phyloP scores from a whole-genome alignment of 2,113 vertebrate genomes.

The Erinaceus europaeus region DNA sequence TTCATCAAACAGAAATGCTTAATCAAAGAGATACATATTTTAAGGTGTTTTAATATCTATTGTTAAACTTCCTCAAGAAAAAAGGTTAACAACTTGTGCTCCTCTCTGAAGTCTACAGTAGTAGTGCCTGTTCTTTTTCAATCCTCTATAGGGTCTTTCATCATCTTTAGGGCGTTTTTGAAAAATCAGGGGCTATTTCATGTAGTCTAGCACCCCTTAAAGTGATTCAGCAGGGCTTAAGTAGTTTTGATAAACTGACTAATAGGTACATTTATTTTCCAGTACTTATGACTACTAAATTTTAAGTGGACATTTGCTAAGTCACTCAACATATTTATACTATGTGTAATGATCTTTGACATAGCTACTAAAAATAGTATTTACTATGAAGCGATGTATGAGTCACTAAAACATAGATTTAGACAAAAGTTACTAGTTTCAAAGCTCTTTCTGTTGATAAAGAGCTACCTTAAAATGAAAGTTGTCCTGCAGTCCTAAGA shows the following conservation, averaged over 20 bases:
- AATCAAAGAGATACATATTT: not conserved
- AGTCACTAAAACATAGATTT: slow-evolving; percentile 1
- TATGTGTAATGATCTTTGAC: not conserved
- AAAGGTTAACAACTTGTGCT: not conserved
- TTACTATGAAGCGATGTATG: slow-evolving; percentile 25
- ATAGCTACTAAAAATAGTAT: slow-evolving; percentile 27
- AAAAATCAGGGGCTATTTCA: slow-evolving; percentile 12
- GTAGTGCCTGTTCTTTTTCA: not conserved
- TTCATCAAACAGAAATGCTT: slow-evolving; percentile 5
- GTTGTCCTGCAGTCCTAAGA: not conserved
- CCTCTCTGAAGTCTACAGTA: not conserved
- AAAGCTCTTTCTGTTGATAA: slow-evolving; percentile 24
- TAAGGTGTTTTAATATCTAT: slow-evolving; percentile 7
- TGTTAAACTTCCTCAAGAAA: not conserved
- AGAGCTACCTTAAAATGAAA: slow-evolving; percentile 40
- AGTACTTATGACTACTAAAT: not conserved
- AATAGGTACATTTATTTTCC: not conserved
- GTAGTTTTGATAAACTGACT: slow-evolving; percentile 21
- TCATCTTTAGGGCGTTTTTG: too few relatives aligned
- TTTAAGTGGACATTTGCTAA: slow-evolving; percentile 41
- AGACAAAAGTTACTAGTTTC: not conserved
- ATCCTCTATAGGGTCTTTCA: not conserved
- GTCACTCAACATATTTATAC: not conserved
- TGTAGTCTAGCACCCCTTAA: not conserved
- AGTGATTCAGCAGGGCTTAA: not conserved